Evolutionary conservation across 2,113 vertebrate species (phyloP).

Genomic region (Scalopus aquaticus): DNA sequence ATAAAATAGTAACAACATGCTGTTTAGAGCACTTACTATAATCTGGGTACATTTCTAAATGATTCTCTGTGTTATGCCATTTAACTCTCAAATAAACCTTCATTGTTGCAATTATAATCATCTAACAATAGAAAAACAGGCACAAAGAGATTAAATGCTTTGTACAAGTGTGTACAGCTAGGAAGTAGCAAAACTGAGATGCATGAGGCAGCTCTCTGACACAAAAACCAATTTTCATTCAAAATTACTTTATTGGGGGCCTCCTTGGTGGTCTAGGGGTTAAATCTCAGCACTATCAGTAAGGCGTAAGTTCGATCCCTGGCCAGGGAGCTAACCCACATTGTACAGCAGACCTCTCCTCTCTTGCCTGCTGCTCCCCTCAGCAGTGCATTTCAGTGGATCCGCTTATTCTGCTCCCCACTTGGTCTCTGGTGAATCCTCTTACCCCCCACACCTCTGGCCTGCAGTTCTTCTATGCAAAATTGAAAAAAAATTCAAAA

Average conservation of each 20-base stretch:
- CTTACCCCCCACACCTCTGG: too few relatives aligned
- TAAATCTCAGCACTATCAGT: too few relatives aligned
- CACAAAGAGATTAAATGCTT: not conserved
- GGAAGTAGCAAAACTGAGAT: not conserved
- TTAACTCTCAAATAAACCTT: not conserved
- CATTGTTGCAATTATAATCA: not conserved
- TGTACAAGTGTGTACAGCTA: not conserved
- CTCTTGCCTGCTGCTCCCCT: too few relatives aligned
- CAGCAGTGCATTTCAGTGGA: too few relatives aligned
- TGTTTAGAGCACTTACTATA: not conserved
- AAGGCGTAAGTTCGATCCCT: not conserved
- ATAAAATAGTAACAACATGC: not conserved
- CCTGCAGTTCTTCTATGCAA: too few relatives aligned
- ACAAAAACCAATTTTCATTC: not conserved
- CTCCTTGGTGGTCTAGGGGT: not conserved
- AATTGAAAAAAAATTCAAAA: not conserved
- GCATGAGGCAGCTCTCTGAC: not conserved
- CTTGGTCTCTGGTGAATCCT: not conserved
- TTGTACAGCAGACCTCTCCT: too few relatives aligned
- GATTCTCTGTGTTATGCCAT: not conserved
- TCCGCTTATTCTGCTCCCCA: too few relatives aligned
- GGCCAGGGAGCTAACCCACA: too few relatives aligned
- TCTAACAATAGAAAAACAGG: not conserved
- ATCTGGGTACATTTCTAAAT: not conserved
- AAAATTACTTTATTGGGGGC: not conserved